Conservation (phyloP, 1,140 invertebrate species). For the Ectropis grisescens region DNA sequence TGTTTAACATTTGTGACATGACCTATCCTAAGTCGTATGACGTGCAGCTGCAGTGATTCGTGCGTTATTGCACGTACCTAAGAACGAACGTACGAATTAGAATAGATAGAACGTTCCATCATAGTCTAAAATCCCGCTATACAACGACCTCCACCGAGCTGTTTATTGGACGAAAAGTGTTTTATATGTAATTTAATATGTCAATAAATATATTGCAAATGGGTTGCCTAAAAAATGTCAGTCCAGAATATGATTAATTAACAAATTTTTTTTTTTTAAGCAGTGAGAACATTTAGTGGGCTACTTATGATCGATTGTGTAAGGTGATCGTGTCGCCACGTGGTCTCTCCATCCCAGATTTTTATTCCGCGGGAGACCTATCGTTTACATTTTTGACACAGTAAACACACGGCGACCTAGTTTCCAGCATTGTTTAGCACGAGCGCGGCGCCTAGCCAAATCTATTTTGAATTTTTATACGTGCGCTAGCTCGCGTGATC, state of each 20-base stretch:
- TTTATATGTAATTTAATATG: too few relatives aligned
- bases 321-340: conserved; percentile 2
- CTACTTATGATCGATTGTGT: background rate
- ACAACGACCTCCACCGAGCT: too few relatives aligned
- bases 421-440: conserved; percentile 51
- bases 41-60: background rate
- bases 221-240: too few relatives aligned
- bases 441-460: conserved; percentile 47
- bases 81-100: background rate
- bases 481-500: conserved; percentile 26
- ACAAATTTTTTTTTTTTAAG: too few relatives aligned
- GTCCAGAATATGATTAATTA: too few relatives aligned
- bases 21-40: too few relatives aligned
- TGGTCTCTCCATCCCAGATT: too few relatives aligned
- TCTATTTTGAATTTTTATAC: conserved; percentile 55
- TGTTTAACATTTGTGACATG: too few relatives aligned
- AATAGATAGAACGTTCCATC: background rate
- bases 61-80: background rate
- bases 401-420: conserved; percentile 53
- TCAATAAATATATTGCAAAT: too few relatives aligned
- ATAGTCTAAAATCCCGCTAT: too few relatives aligned
- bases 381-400: conserved; percentile 41
- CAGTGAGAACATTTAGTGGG: too few relatives aligned
- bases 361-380: conserved; percentile 4
- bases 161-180: too few relatives aligned